Evolutionary conservation across 2,113 vertebrate species (phyloP).

Genomic region (Notiomystis cincta): DNA sequence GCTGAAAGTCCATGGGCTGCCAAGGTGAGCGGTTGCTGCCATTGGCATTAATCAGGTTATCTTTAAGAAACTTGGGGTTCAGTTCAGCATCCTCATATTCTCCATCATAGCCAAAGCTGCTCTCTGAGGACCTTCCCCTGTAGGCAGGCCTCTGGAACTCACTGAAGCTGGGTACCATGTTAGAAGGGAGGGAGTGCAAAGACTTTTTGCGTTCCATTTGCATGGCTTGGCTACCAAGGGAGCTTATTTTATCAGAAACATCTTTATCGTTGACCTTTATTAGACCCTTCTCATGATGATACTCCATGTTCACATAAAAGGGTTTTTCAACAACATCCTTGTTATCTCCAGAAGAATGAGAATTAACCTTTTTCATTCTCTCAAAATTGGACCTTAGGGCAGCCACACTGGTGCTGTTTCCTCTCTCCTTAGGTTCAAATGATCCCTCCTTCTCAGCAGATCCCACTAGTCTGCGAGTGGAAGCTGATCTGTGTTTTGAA

Average conservation of each 20-base stretch:
- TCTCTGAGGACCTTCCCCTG: slow-evolving; percentile 83
- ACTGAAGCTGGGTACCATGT: slow-evolving; percentile 70
- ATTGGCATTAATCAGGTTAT: slow-evolving; percentile 78
- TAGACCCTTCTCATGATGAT: slow-evolving; percentile 90
- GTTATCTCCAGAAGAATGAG: slow-evolving; percentile 77
- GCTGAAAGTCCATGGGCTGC: slow-evolving; percentile 88
- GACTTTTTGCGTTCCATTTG: slow-evolving; percentile 91
- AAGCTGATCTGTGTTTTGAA: slow-evolving; percentile 8
- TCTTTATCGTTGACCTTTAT: slow-evolving; percentile 91
- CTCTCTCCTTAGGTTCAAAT: slow-evolving; percentile 80
- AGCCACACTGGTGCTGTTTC: slow-evolving; percentile 84
- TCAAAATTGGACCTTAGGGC: slow-evolving; percentile 92
- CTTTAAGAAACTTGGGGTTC: slow-evolving; percentile 84
- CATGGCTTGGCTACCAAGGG: slow-evolving; percentile 89
- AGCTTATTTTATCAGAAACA: slow-evolving; percentile 89
- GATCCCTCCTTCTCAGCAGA: slow-evolving; percentile 76
- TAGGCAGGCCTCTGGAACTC: slow-evolving; percentile 79
- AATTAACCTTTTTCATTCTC: slow-evolving; percentile 84
- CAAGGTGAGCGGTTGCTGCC: slow-evolving; percentile 83
- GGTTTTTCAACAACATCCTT: slow-evolving; percentile 77
- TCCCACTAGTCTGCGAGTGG: background rate
- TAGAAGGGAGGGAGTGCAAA: slow-evolving; percentile 78
- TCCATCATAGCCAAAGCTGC: slow-evolving; percentile 84
- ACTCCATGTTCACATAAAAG: slow-evolving; percentile 92
- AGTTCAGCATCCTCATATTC: slow-evolving; percentile 93